Evolutionary conservation across 2,888 invertebrate species (phyloP).

Genomic region (Acronicta alni): DNA sequence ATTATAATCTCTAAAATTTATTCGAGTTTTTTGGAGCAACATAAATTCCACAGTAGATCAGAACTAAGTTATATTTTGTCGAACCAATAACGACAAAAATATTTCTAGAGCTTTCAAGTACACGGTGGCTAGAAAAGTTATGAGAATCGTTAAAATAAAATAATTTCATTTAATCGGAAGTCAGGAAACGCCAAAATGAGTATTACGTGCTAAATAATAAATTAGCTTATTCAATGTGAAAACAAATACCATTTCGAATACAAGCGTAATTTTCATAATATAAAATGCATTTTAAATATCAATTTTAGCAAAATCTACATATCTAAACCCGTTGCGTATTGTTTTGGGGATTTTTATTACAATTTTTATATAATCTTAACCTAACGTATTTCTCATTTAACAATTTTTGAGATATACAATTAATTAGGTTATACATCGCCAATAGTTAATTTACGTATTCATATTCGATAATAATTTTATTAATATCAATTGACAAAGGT

Average conservation of each 20-base stretch:
- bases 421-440: conserved; percentile 61
- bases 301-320: conserved; percentile 65
- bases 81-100: not conserved
- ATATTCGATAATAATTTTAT: conserved; percentile 52
- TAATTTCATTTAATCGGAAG: conserved; percentile 19
- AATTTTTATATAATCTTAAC: conserved; percentile 54
- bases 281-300: conserved; percentile 61
- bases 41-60: too few species aligned
- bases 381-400: conserved; percentile 58
- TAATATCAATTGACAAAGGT: conserved; percentile 66
- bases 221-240: conserved; percentile 20
- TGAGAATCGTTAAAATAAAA: conserved; percentile 21
- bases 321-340: conserved; percentile 52
- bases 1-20: not conserved
- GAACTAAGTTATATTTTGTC: too few species aligned
- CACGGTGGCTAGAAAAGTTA: conserved; percentile 18
- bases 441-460: conserved; percentile 51
- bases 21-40: too few species aligned
- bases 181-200: conserved; percentile 39
- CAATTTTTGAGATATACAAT: conserved; percentile 58
- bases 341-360: conserved; percentile 47
- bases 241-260: conserved; percentile 40
- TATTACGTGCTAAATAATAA: conserved; percentile 11
- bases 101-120: not conserved
- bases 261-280: conserved; percentile 54